Base-by-base conservation (phyloP, 30 jellyfish, hydroid and myxozoan genomes). In the Mastigias papua region DNA sequence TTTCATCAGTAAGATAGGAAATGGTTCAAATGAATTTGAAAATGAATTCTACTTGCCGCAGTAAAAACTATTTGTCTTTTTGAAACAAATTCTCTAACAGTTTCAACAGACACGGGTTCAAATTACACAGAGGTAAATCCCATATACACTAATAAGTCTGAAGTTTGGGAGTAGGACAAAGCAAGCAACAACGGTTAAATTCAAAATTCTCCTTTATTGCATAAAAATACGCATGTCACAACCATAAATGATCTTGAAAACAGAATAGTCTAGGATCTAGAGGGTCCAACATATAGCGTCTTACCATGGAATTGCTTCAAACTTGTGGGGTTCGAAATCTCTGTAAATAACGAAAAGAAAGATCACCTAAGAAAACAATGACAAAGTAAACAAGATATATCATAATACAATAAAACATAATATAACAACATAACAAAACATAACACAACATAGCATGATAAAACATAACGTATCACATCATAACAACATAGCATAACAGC, bases 231-330 rank as follows among this genome's bases (percentile, higher is more conserved):
- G 13, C 54, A 15, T 15, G 9, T 54, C 67, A 54, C 27, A 5
- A 54, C 23, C 9, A 54, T 25, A 54, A 21, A 54, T 25, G 17
- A 0, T 54, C 17, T 54, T 54, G 23, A 6, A 54, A 54, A 51
- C 2, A 3, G 9, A 54, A 54, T 5, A 54, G 9, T 6, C 42
- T 72, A 72, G 34, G 68, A 72, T 15, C 21, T 72, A 6, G 83
- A 72, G 10, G 31, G 67, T 72, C 68, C 68, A 20, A 72, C 83
- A 37, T 25, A 72, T 34, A 72, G 28, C 6, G 83, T 72, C 42
- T 34, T 34, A n/a, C 83, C 83, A 23, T 34, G 42, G 42, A 29
- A 72, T 37, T 72, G 68, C 83, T 17, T 72, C 83, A 72, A 4
- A 35, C 21, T 20, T 34, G 61, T 29, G 16, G 61, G 1, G 0